phyloP scores from a whole-genome alignment of 2,888 invertebrate species.

The Spicauda simplicius region DNA sequence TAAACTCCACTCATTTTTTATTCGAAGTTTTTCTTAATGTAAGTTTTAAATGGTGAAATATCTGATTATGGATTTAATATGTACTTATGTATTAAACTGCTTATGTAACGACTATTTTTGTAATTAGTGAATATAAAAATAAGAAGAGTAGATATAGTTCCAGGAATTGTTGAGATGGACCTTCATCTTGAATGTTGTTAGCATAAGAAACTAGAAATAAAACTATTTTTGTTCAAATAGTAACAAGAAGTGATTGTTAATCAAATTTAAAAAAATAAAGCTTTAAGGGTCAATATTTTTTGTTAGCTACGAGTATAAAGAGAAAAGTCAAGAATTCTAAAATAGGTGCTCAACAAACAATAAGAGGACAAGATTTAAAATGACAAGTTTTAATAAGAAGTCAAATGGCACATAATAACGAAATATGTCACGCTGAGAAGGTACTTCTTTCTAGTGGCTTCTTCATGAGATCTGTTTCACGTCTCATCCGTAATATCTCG shows the following conservation, averaged over 20 bases:
- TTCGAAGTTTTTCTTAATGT: conserved; percentile 17
- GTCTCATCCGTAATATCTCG: conserved; percentile 24
- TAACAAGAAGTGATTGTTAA: not conserved
- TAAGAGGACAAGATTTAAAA: conserved; percentile 21
- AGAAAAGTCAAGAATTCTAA: not conserved
- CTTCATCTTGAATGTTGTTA: too few relatives aligned
- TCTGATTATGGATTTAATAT: conserved; percentile 19
- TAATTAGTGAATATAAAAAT: too few relatives aligned
- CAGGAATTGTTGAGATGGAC: too few relatives aligned
- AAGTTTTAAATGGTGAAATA: conserved; percentile 13
- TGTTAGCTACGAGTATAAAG: too few relatives aligned
- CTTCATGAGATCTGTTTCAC: conserved; percentile 31
- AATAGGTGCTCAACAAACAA: conserved; percentile 15
- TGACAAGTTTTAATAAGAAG: conserved; percentile 32
- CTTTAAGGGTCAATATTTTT: too few relatives aligned
- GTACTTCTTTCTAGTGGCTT: conserved; percentile 10
- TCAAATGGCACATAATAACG: conserved; percentile 30
- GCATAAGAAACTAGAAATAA: too few relatives aligned
- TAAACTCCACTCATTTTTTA: conserved; percentile 20
- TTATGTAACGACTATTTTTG: too few relatives aligned
- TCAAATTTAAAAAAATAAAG: not conserved
- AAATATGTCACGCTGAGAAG: conserved; percentile 25
- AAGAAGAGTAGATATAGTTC: too few relatives aligned
- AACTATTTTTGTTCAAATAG: not conserved
- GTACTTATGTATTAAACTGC: not conserved